A percentile compares a stretch with the other conserved stretches of the same genome.
These are phyloP conservation scores for Nyctereutes procyonoides DNA, from an alignment of 2,113 vertebrate genomes.

Conservation along the genomic window DNA sequence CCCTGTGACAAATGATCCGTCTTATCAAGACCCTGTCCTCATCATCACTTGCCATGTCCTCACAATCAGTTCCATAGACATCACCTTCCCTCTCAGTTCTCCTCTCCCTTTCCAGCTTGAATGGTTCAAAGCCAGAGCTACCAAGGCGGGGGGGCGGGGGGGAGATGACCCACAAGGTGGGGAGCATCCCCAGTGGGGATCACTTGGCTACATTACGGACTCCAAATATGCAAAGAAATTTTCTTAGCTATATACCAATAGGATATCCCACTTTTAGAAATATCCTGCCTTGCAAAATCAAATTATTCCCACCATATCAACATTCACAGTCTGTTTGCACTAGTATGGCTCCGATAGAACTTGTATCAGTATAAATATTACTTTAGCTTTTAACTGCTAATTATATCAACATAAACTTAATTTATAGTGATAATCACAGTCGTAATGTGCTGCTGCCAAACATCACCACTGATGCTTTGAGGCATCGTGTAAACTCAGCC, in stretches of 20 bases:
- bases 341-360: constrained; percentile 78
- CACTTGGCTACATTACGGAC: not conserved
- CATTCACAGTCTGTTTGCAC: constrained; percentile 79
- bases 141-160: accelerated
- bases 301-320: constrained; percentile 46
- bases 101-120: not conserved
- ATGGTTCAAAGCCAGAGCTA: not conserved
- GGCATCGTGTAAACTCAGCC: constrained; percentile 84
- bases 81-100: not conserved
- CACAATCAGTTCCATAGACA: not conserved
- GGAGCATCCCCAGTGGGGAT: not conserved
- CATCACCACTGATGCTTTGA: constrained; percentile 79
- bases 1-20: not conserved
- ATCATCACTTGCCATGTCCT: not conserved
- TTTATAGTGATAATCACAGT: constrained; percentile 87
- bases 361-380: constrained; percentile 87
- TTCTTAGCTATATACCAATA: not conserved
- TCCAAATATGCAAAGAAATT: not conserved
- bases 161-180: not conserved
- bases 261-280: constrained; percentile 31
- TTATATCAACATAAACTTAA: constrained; percentile 89
- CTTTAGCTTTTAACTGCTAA: constrained; percentile 86
- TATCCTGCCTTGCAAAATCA: constrained; percentile 11
- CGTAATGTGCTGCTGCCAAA: constrained; percentile 83
- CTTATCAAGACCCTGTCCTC: not conserved